Conservation (phyloP, 2,888 invertebrate species). For the Drosophila kambysellisi region DNA sequence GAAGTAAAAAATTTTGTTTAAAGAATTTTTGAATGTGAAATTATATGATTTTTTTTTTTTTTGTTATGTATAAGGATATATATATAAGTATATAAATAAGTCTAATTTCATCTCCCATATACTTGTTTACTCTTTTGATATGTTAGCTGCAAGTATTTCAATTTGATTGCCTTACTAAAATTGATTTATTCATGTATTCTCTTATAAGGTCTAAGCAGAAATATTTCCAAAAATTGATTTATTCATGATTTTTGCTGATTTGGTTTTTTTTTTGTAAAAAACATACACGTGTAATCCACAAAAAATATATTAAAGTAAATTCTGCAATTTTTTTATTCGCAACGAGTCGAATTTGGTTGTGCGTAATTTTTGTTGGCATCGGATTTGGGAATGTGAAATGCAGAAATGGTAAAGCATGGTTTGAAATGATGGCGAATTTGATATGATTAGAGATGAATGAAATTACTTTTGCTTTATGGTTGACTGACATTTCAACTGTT, state of each 20-base stretch:
- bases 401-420: constrained; percentile 11
- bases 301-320: neutral
- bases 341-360: constrained; percentile 30
- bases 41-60: no score
- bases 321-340: constrained; percentile 12
- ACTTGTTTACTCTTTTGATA: no score
- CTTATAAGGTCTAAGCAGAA: neutral
- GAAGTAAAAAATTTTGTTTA: no score
- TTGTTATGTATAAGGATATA: neutral
- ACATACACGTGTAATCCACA: neutral
- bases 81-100: neutral
- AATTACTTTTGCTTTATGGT: constrained; percentile 58
- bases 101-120: no score
- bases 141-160: neutral
- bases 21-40: no score
- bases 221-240: neutral
- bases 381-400: constrained; percentile 33
- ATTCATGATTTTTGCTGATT: neutral
- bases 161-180: neutral
- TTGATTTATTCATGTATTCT: neutral
- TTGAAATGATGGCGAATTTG: constrained; percentile 43
- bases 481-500: constrained; percentile 25
- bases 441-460: constrained; percentile 68
- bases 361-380: neutral
- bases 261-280: neutral